Evolutionary conservation across 1,140 invertebrate genomes (phyloP).

Genomic region (Drosophila burlai): DNA sequence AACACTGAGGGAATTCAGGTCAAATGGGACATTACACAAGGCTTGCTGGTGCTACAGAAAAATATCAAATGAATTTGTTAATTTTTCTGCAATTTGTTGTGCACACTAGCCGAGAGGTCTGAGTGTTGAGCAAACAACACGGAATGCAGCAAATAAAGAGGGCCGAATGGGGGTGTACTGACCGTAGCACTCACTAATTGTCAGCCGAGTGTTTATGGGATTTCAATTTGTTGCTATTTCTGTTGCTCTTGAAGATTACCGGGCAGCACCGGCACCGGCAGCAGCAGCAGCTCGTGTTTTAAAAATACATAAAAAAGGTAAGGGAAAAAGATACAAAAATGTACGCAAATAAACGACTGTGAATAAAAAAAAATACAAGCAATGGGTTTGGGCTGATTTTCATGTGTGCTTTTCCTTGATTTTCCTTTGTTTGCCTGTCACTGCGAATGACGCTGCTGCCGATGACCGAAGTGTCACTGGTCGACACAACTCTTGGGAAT

Average conservation of each 20-base stretch:
- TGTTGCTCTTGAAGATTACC: slow-evolving; percentile 33
- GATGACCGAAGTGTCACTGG: slow-evolving; percentile 40
- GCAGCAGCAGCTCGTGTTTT: slow-evolving; percentile 49
- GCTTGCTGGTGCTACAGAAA: slow-evolving; percentile 11
- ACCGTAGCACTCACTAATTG: slow-evolving; percentile 71
- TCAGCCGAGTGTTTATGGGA: slow-evolving; percentile 69
- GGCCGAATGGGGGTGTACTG: slow-evolving; percentile 27
- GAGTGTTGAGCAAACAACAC: slow-evolving; percentile 61
- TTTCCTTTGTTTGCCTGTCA: slow-evolving; percentile 44
- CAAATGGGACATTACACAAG: slow-evolving; percentile 9
- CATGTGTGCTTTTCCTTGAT: slow-evolving; percentile 39
- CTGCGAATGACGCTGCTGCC: slow-evolving; percentile 31
- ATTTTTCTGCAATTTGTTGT: slow-evolving; percentile 48
- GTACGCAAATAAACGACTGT: slow-evolving; percentile 52
- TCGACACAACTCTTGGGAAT: slow-evolving; percentile 25
- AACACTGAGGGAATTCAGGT: slow-evolving; percentile 33
- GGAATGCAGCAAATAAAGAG: slow-evolving; percentile 49
- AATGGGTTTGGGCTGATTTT: slow-evolving; percentile 45
- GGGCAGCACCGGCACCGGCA: slow-evolving; percentile 3
- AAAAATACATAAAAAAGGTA: slow-evolving; percentile 61
- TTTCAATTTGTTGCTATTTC: slow-evolving; percentile 60
- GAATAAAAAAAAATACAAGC: slow-evolving; percentile 11
- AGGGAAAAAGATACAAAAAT: slow-evolving; percentile 45
- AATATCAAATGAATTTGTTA: slow-evolving; percentile 46
- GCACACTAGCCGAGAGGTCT: slow-evolving; percentile 4